These are phyloP conservation scores for Maniola hyperantus DNA, from an alignment of 2,888 invertebrate species.

Conservation along the genomic window DNA sequence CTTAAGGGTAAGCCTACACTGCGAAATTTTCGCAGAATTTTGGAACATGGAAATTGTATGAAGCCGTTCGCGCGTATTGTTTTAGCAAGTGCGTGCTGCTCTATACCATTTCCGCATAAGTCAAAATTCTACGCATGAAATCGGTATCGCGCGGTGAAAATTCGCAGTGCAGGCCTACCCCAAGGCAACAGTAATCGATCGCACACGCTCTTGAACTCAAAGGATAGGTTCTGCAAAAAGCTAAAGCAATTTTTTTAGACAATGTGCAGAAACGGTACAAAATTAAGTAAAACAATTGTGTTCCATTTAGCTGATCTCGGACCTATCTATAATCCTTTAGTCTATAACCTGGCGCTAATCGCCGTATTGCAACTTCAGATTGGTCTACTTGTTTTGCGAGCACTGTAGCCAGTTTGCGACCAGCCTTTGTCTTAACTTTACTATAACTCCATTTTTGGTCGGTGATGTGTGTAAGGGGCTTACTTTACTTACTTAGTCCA, in stretches of 20 bases:
- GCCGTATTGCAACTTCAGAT: not conserved
- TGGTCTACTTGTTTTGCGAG: not conserved
- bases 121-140: too few species aligned
- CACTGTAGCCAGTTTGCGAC: not conserved
- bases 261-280: not conserved
- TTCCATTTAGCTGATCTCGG: too few species aligned
- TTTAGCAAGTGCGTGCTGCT: too few species aligned
- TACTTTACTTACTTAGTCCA: conserved; percentile 27
- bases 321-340: too few species aligned
- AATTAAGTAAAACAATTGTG: not conserved
- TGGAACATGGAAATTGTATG: too few species aligned
- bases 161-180: too few species aligned
- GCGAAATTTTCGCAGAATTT: too few species aligned
- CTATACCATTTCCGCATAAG: too few species aligned
- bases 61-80: too few species aligned
- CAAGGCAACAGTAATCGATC: not conserved
- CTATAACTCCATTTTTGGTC: not conserved
- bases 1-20: too few species aligned
- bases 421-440: not conserved
- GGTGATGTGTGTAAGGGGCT: conserved; percentile 28
- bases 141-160: too few species aligned
- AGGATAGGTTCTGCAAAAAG: not conserved
- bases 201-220: not conserved
- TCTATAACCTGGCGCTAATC: too few species aligned
- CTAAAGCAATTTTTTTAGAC: not conserved